phyloP scores from a whole-genome alignment of 2,113 vertebrate genomes.

The Leucopsar rothschildi region DNA sequence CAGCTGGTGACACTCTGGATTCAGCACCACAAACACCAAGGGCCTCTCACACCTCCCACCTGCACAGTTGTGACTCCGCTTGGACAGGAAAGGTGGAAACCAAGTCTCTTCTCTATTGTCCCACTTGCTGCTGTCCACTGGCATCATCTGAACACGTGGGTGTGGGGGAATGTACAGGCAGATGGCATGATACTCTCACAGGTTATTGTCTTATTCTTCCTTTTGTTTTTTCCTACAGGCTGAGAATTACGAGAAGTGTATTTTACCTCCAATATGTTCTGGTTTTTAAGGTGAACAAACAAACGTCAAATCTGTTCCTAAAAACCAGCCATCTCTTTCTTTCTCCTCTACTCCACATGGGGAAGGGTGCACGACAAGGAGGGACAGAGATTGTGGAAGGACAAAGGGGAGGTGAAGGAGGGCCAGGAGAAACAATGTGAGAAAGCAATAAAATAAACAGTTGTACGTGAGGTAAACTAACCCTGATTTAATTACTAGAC shows the following conservation, averaged over 20 bases:
- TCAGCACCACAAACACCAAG: neutral
- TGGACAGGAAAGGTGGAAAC: neutral
- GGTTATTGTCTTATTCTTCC: neutral
- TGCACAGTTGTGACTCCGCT: neutral
- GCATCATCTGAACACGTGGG: accelerated
- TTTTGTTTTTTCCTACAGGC: neutral
- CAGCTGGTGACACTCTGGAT: neutral
- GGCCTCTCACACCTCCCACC: neutral
- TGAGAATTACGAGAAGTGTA: neutral
- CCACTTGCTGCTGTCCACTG: neutral
- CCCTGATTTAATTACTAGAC: neutral
- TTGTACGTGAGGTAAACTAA: neutral
- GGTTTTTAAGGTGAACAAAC: neutral
- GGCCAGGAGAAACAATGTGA: neutral
- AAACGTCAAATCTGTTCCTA: neutral
- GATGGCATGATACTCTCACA: neutral
- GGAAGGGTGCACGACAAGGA: neutral
- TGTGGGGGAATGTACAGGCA: neutral
- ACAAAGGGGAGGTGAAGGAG: accelerated
- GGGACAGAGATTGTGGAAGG: neutral
- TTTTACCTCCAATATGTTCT: neutral
- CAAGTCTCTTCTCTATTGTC: neutral
- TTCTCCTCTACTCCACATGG: neutral
- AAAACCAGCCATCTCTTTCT: neutral
- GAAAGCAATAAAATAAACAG: neutral